phyloP scores from a whole-genome alignment of 2,888 invertebrate genomes.

The Pollenia angustigena region DNA sequence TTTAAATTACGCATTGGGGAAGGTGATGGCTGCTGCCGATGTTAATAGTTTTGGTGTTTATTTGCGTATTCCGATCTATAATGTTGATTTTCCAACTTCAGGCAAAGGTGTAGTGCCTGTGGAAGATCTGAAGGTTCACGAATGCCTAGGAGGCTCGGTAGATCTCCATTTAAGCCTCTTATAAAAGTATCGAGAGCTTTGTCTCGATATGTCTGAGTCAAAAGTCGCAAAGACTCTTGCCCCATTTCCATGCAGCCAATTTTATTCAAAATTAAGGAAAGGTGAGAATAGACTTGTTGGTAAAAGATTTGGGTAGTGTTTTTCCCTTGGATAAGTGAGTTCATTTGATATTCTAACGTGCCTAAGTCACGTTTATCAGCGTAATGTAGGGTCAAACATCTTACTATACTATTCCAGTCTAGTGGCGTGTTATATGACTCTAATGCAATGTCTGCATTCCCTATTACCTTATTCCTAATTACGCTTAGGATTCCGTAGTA shows the following conservation, averaged over 20 bases:
- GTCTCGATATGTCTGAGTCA: slow-evolving; percentile 27
- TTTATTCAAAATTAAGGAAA: slow-evolving; percentile 20
- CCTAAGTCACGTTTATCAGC: slow-evolving; percentile 64
- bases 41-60: slow-evolving; percentile 9
- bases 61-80: slow-evolving; percentile 25
- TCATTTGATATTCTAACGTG: slow-evolving; percentile 68
- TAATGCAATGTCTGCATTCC: slow-evolving; percentile 51
- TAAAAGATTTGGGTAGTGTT: slow-evolving; percentile 15
- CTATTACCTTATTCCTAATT: slow-evolving; percentile 52
- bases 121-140: slow-evolving; percentile 72
- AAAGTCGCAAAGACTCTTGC: slow-evolving; percentile 1
- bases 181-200: slow-evolving; percentile 47
- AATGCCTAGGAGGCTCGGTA: slow-evolving; percentile 61
- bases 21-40: slow-evolving; percentile 13
- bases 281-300: slow-evolving; percentile 11
- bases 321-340: slow-evolving; percentile 39
- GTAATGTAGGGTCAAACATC: slow-evolving; percentile 53
- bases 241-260: slow-evolving; percentile 8
- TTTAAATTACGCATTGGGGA: slow-evolving; percentile 18
- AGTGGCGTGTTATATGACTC: too few relatives aligned
- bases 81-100: slow-evolving; percentile 38
- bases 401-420: slow-evolving; percentile 21
- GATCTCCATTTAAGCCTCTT: slow-evolving; percentile 25
- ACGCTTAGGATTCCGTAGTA: slow-evolving; percentile 26
- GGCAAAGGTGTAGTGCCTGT: slow-evolving; percentile 68